These are phyloP conservation scores for Hydrolagus colliei DNA, from an alignment of 2,797 vertebrate genomes.

Conservation along the genomic window DNA sequence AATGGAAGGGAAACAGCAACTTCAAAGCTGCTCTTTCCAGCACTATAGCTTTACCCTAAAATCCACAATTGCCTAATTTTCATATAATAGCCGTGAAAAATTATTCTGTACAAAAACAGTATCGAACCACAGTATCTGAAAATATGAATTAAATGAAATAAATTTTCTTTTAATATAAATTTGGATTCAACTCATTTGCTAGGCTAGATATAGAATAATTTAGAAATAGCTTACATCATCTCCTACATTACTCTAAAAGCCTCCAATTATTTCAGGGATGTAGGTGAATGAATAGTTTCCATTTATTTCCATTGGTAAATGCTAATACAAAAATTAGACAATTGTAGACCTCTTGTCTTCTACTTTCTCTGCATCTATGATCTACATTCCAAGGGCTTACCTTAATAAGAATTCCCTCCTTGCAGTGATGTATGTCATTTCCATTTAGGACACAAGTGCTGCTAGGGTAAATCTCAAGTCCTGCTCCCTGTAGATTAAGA, in stretches of 20 bases:
- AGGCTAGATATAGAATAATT: neutral
- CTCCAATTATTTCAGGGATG: too few relatives aligned
- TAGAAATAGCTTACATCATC: too few relatives aligned
- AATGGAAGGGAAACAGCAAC: too few relatives aligned
- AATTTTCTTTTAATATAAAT: neutral
- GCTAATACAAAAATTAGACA: too few relatives aligned
- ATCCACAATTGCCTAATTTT: neutral
- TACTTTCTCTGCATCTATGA: too few relatives aligned
- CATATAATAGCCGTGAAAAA: neutral
- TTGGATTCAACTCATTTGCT: neutral
- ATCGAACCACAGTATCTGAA: neutral
- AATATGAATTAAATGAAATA: neutral
- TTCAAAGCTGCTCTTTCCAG: too few relatives aligned
- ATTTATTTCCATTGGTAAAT: too few relatives aligned
- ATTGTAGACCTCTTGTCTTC: too few relatives aligned
- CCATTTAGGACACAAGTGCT: conserved; percentile 70
- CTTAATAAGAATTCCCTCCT: conserved; percentile 91
- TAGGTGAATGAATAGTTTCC: too few relatives aligned
- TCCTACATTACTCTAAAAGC: too few relatives aligned
- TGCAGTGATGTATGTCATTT: conserved; percentile 87
- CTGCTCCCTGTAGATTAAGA: conserved; percentile 68
- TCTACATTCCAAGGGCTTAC: conserved; percentile 49
- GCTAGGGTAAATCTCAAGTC: conserved; percentile 87
- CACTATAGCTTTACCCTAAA: neutral
- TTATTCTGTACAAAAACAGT: neutral